Evolutionary conservation across 2,888 invertebrate genomes (phyloP), one percentile per base, ranked within the genome.

Genomic region (Idaea aversata): DNA sequence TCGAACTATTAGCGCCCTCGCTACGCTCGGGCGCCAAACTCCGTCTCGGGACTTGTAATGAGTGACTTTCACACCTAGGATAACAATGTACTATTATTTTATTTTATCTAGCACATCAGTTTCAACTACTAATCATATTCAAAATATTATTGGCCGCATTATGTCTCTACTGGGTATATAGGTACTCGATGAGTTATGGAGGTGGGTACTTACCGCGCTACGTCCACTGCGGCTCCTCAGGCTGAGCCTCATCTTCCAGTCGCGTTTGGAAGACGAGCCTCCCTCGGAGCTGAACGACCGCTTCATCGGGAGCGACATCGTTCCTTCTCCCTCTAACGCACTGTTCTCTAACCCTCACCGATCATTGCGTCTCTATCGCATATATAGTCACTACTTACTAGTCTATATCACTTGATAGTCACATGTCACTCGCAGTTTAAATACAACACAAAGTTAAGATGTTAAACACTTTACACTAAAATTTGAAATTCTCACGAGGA

Each of bases 231-330:
- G 95, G 77, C 95, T 96, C 70, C 96, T 94, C 63, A 96, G 92
- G 72, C 96, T 96, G 72, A 96, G 93, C 72, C 96, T 91, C 88
- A 95, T 95, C 85, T 95, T 95, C 96, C 96, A 96, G 78, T 96
- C 96, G 66, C 95, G 93, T 74, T 81, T 88, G 75, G 95, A 93
- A 74, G 95, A 91, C 5, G 88, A 81, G 15, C 87, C 89, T 15
- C 91, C 91, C 77, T 96, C 96, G 67, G 95, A 94, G 75, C 95
- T 95, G 78, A 95, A 93, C 58, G 95, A 95, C 61, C 95, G 93
- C 81, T 95, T 94, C 88, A 95, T 95, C 4, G 94, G 93, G 73
- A 83, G 78, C 73, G 92, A 88, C 90, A 91, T 91, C 10, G 25
- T 78, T 68, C 63, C 65, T 68, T 64, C 61, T 25, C 68, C 59